Percentiles rank a stretch among this genome's conserved stretches.
Evolutionary conservation across 2,888 invertebrate species (phyloP).

Genomic region (Nemapogon koenigi): DNA sequence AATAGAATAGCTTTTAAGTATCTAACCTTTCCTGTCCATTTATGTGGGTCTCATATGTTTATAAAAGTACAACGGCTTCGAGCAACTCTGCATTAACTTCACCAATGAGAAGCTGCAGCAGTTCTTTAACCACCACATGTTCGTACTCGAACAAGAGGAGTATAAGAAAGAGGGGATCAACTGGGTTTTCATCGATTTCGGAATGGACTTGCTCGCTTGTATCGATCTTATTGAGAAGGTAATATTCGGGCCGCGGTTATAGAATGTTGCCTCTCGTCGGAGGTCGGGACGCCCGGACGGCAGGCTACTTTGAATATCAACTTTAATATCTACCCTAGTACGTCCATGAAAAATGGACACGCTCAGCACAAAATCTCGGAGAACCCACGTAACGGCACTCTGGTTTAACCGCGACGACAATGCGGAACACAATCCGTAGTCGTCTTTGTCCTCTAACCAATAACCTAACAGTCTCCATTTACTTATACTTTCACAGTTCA

Average conservation of each 20-base stretch:
- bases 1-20: conserved; percentile 9
- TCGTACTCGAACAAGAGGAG: conserved; percentile 96
- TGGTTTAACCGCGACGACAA: conserved; percentile 22
- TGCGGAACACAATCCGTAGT: conserved; percentile 55
- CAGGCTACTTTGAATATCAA: no score
- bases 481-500: conserved; percentile 70
- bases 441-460: conserved; percentile 23
- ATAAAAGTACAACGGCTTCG: conserved; percentile 90
- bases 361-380: not conserved
- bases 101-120: conserved; percentile 98
- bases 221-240: conserved; percentile 96
- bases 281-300: conserved; percentile 5
- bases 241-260: conserved; percentile 39
- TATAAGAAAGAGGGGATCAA: conserved; percentile 94
- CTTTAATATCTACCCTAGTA: no score
- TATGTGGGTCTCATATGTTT: conserved; percentile 35
- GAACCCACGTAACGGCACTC: conserved; percentile 15
- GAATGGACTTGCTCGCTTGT: conserved; percentile 95
- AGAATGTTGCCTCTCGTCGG: conserved; percentile 7
- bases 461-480: conserved; percentile 41
- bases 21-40: conserved; percentile 23
- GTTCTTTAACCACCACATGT: conserved; percentile 99
- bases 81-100: conserved; percentile 98
- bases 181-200: conserved; percentile 97
- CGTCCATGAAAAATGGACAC: conserved; percentile 14